Evolutionary conservation across 2,113 vertebrate species (phyloP), one percentile per base, ranked within the genome.

Genomic region (Machaerirhynchus nigripectus): DNA sequence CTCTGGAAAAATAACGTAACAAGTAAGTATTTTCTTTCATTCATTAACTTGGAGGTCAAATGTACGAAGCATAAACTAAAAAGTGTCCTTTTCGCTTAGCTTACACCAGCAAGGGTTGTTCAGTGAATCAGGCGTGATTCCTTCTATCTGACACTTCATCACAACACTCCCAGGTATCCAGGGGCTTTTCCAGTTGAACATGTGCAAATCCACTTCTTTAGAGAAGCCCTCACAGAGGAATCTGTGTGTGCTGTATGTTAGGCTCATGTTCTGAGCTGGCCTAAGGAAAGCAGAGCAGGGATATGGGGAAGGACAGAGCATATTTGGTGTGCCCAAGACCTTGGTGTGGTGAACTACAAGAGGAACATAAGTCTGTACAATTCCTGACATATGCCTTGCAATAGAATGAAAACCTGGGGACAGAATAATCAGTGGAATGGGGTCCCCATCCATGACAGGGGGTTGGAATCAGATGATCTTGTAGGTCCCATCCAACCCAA

Each of bases 401-500:
- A 49, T 9, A 65, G 50, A 73, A 57, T 23, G 18, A 60, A 71
- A 80, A 40, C 26, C 2, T 76, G 37, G 15, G 40, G 40, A 46
- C 22, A 61, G 55, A 83, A 88, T 57, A 49, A 65, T 26, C n/a
- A 31, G 18, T 40, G 69, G 35, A 14, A 44, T 65, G n/a, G 17
- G 8, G 5, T 6, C 6, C 24, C 24, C 18, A 52, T 23, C 11
- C 21, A 27, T 7, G 30, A 9, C 0, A 0, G 18, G 10, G n/a
- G 3, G 2, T 10, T 75, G 20, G 21, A 61, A 31, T 2, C 47
- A 49, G 21, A 13, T 13, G 35, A 6, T 33, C 21, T 49, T 69
- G 53, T 19, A 55, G 17, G 10, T 28, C 11, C 4, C 69, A 61
- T 68, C 46, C 24, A 53, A 55, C 30, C 2, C 6, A 53, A 68